Conservation (phyloP, 35 echinoderm and acorn worm species). For the Apostichopus japonicus region DNA sequence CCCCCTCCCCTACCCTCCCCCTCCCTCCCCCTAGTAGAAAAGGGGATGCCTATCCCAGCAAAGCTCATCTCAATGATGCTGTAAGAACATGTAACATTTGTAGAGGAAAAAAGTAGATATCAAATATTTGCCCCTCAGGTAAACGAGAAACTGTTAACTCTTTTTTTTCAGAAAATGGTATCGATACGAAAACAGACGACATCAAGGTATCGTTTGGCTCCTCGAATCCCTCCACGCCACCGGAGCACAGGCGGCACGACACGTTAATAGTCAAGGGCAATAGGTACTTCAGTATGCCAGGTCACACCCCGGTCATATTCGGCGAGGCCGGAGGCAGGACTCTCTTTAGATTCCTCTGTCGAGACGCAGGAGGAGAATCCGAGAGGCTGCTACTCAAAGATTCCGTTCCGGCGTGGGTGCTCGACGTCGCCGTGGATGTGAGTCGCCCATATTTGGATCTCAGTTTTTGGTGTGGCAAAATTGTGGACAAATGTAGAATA, state of each 20-base stretch:
- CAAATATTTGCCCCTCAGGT: too few species aligned
- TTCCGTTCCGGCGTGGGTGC: constrained; percentile 92
- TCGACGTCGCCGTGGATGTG: constrained; percentile 94
- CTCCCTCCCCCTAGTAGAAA: too few species aligned
- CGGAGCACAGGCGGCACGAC: constrained; percentile 36
- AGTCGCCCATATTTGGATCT: neutral
- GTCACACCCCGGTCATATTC: constrained; percentile 96
- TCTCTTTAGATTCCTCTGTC: constrained; percentile 92
- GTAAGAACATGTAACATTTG: too few species aligned
- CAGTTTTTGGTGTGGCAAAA: neutral
- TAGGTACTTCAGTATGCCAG: constrained; percentile 91
- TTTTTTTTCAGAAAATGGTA: constrained; percentile 80
- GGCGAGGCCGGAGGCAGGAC: constrained; percentile 94
- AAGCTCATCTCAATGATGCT: too few species aligned
- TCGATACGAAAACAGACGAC: constrained; percentile 83
- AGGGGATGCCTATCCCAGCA: too few species aligned
- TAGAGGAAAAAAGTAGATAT: too few species aligned
- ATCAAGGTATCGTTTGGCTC: constrained; percentile 68
- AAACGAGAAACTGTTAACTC: neutral
- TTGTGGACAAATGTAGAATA: too few species aligned
- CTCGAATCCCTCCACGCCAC: constrained; percentile 45
- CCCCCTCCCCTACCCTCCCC: too few species aligned
- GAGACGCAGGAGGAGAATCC: constrained; percentile 92
- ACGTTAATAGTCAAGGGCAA: constrained; percentile 81
- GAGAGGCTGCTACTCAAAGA: constrained; percentile 89